Base-by-base conservation (phyloP, 2,113 vertebrate species). In the Microtus montanus region DNA sequence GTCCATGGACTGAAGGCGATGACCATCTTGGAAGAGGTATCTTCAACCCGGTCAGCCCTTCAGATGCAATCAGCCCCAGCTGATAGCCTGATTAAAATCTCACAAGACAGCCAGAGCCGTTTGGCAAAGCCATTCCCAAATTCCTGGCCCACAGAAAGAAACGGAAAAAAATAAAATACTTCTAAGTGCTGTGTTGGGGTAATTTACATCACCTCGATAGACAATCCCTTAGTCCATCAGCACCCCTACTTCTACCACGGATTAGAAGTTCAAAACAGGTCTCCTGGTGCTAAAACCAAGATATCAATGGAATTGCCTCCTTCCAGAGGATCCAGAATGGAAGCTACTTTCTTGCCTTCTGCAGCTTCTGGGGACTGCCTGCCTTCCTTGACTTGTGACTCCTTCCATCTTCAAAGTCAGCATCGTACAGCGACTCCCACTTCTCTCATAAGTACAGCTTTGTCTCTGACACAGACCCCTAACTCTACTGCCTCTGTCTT, bases 1-100 rank as follows among this genome's bases (percentile, higher is more conserved):
- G 90, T 7, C 61, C 41, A 2, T 0, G n/a, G 12, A 5, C 33
- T 3, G 7, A 80, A 52, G 38, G 47, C 5, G 3, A 3, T 13
- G 14, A 14, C 24, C 63, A 47, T 68, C 75, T 49, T 71, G 66
- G 61, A 63, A 86, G 49, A 24, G 35, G 33, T 61, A 15, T 26
- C 28, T 47, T 44, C 41, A 73, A 78, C 15, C 7, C 13, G 14
- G n/a, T 12, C 19, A 9, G 12, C 30, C 63, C 52, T 54, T 93
- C 49, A 41, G 75, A 64, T 17, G 24, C 24, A 44, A 22, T 11
- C 73, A 24, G n/a, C 22, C 38, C 47, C 13, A 2, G 22, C 38
- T 73, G 19, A 91, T 14, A 41, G 26, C 20, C 2, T 84, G 20
- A 79, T n/a, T 44, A 70, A 30, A 54, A 7, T 66, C 80, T 80